Base-by-base conservation (phyloP, 2,113 vertebrate genomes). In the Tychaedon coryphoeus region DNA sequence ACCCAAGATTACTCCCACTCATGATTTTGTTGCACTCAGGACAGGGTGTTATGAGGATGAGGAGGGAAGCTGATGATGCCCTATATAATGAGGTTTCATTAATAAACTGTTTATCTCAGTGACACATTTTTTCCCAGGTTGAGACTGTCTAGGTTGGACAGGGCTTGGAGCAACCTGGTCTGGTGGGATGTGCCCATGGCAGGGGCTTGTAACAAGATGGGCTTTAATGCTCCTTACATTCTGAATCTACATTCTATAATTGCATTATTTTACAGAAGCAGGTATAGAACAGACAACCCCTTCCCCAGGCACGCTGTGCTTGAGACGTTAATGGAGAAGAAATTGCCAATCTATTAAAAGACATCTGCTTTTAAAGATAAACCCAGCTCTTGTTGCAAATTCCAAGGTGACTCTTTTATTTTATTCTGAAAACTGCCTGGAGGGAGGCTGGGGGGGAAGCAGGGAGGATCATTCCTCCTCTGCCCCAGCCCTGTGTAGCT, bases 81-180 rank as follows among this genome's bases (percentile, higher is more conserved):
- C 76, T 72, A 78, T 36, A 65, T 61, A 95, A 96, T 65, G 67
- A 90, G 17, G 18, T 83, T 95, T 95, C 70, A 87, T 88, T 88
- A 51, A 85, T 20, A 29, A 62, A 47, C 13, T 76, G 2, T 84
- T 88, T 22, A 25, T 17, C 23, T 45, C 8, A 28, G 38, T 53
- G 36, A 19, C 28, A 85, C 22, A 6, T 64, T 40, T 43, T 65
- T 70, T 19, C 38, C 26, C 8, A 4, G 9, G 1, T 9, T 36
- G 53, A 6, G 8, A 28, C 43, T 58, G 50, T 15, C n/a, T 40
- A 4, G 8, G 17, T 5, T 34, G 40, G 25, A 8, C 34, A 38
- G 54, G 11, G 40, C 45, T 82, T 60, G 40, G 54, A 60, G n/a
- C 78, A 25, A 2, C 24, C n/a, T 53, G 76, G 8, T 24, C 28